These are phyloP conservation scores for Danio aesculapii DNA, from an alignment of 2,797 vertebrate genomes.

Conservation along the genomic window DNA sequence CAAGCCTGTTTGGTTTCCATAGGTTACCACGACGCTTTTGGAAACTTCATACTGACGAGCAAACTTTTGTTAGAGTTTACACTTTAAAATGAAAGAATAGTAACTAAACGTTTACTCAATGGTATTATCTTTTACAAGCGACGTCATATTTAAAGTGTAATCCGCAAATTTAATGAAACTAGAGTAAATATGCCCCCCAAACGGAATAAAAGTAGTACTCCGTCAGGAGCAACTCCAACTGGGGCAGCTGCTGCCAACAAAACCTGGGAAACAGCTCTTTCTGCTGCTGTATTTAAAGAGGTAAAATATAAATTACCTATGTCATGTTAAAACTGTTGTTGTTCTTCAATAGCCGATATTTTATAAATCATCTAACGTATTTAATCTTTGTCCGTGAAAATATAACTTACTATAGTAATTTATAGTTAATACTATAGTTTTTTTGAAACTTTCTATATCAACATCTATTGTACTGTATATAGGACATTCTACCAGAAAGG, in stretches of 20 bases:
- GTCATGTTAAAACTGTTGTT: neutral
- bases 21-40: constrained; percentile 17
- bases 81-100: neutral
- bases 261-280: constrained; percentile 71
- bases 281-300: constrained; percentile 69
- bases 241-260: constrained; percentile 45
- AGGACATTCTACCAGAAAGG: too few relatives aligned
- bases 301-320: constrained; percentile 53
- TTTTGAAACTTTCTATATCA: too few relatives aligned
- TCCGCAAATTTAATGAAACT: neutral
- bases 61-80: neutral
- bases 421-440: too few relatives aligned
- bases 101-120: neutral
- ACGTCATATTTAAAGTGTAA: neutral
- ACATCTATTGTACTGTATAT: too few relatives aligned
- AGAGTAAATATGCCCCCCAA: constrained; percentile 68
- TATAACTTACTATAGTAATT: too few relatives aligned
- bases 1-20: constrained; percentile 33
- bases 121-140: neutral
- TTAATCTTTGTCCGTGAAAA: too few relatives aligned
- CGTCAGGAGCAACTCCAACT: constrained; percentile 30
- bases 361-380: neutral
- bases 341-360: neutral
- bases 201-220: constrained; percentile 61
- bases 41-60: neutral